A percentile compares a stretch with the other conserved stretches of the same genome.
Conservation (phyloP, 2,888 invertebrate species). For the Rotaria sp. region DNA sequence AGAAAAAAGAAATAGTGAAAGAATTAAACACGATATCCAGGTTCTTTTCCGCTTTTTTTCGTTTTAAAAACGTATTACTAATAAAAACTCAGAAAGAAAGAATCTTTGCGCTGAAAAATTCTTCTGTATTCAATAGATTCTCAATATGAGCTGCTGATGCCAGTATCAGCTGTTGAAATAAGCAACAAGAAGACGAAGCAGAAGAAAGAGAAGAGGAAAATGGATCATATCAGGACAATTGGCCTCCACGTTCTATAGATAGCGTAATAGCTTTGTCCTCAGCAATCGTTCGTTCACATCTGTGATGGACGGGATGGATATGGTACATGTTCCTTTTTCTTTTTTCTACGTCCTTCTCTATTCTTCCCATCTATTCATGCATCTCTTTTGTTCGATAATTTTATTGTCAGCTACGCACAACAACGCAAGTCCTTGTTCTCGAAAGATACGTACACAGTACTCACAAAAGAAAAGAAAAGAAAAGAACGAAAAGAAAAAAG, state of each 20-base stretch:
- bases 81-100: background rate
- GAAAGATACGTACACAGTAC: background rate
- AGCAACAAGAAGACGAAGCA: background rate
- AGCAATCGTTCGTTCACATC: background rate
- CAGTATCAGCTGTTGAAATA: background rate
- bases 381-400: slow-evolving; percentile 13
- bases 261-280: slow-evolving; percentile 17
- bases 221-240: slow-evolving; percentile 1
- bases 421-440: slow-evolving; percentile 6
- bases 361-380: background rate
- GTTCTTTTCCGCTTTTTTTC: background rate
- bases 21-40: background rate
- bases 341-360: background rate
- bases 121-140: background rate
- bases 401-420: slow-evolving; percentile 10
- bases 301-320: background rate
- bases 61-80: background rate
- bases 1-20: background rate
- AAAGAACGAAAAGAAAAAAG: background rate
- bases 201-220: background rate
- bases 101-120: background rate
- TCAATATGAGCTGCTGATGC: background rate
- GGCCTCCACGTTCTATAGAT: background rate
- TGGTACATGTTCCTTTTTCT: background rate
- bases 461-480: background rate